These are phyloP conservation scores for Myioborus melanocephalus DNA, from an alignment of 2,797 vertebrate genomes.

Conservation along the genomic window DNA sequence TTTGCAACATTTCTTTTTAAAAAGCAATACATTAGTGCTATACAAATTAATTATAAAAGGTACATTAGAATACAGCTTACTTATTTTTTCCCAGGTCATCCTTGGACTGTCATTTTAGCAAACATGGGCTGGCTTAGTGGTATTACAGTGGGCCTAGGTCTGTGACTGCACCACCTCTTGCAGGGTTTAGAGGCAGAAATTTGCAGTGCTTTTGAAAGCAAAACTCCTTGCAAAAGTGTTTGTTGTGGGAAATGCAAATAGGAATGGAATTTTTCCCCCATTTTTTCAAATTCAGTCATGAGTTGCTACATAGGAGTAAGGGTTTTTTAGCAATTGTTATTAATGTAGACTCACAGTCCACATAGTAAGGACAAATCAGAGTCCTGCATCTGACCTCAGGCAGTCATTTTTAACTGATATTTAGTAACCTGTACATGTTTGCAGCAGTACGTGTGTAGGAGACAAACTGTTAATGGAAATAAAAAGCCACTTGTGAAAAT, in stretches of 20 bases:
- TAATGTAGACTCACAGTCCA: not conserved
- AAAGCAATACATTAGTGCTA: not conserved
- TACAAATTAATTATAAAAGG: not conserved
- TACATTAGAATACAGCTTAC: not conserved
- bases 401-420: not conserved
- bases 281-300: fast-evolving
- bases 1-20: not conserved
- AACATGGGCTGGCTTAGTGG: not conserved
- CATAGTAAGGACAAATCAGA: not conserved
- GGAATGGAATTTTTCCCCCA: fast-evolving
- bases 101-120: not conserved
- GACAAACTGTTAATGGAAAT: not conserved
- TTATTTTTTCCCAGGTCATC: not conserved
- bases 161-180: not conserved
- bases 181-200: not conserved
- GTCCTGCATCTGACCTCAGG: not conserved
- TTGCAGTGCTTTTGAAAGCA: not conserved
- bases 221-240: not conserved
- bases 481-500: not conserved
- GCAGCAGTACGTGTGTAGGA: not conserved
- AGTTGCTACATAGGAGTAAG: not conserved
- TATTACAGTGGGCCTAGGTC: not conserved
- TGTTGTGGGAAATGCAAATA: not conserved
- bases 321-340: not conserved
- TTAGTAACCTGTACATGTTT: not conserved